Conservation (phyloP, 2,888 invertebrate genomes). For the Nephrotoma flavescens region DNA sequence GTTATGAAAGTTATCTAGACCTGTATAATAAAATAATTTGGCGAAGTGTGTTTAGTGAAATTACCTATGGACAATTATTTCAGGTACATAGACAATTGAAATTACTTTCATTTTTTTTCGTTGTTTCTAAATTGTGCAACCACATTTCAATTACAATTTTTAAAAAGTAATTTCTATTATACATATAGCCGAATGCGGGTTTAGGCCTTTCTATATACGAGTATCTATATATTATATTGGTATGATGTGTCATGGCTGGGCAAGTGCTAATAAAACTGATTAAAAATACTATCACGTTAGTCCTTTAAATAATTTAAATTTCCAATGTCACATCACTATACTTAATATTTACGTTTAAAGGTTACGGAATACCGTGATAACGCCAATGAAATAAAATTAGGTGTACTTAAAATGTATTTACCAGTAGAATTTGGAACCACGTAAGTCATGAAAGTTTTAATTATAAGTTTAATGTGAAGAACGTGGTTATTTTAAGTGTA, state of each 20-base stretch:
- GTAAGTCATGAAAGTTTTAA: neutral
- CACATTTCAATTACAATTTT: neutral
- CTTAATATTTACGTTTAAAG: neutral
- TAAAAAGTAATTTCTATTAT: neutral
- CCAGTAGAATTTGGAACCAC: neutral
- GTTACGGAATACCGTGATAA: neutral
- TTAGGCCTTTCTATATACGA: neutral
- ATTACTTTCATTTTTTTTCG: neutral
- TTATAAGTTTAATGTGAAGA: neutral
- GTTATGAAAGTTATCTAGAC: neutral
- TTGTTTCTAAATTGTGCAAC: neutral
- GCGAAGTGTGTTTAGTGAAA: neutral
- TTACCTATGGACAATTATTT: neutral
- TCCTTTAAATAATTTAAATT: neutral
- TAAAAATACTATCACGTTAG: neutral
- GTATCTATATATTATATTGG: neutral
- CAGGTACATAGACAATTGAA: neutral
- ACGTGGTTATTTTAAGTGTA: neutral
- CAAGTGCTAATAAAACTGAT: neutral
- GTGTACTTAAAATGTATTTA: neutral
- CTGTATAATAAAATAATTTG: neutral
- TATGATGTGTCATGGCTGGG: neutral
- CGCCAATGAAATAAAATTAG: neutral
- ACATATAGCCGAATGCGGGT: neutral
- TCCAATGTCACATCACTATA: neutral